phyloP scores from a whole-genome alignment of 2,888 invertebrate species.

The Cylindroiulus punctatus region DNA sequence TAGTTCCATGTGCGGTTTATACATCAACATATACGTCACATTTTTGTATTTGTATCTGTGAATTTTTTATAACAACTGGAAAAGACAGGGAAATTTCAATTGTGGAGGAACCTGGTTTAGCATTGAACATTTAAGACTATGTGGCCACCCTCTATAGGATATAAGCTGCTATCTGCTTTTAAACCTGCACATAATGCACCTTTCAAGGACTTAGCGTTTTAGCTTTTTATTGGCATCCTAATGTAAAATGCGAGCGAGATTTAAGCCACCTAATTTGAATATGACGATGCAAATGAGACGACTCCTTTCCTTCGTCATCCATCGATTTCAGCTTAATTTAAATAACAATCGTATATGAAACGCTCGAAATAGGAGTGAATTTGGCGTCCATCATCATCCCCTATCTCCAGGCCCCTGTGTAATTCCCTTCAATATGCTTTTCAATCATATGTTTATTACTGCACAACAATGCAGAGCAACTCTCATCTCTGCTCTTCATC shows the following conservation, averaged over 20 bases:
- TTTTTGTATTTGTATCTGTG: too few relatives aligned
- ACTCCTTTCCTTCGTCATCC: neutral
- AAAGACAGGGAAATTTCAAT: too few relatives aligned
- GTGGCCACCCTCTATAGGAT: too few relatives aligned
- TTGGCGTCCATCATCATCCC: neutral
- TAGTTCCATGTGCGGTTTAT: too few relatives aligned
- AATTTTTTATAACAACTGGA: too few relatives aligned
- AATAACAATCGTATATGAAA: neutral
- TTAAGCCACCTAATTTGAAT: neutral
- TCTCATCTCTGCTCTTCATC: neutral
- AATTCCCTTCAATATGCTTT: neutral
- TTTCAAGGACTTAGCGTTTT: neutral
- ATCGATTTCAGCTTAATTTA: constrained; percentile 34
- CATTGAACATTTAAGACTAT: too few relatives aligned
- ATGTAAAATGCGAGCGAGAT: neutral
- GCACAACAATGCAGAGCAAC: neutral
- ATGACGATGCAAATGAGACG: constrained; percentile 11
- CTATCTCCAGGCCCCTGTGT: neutral
- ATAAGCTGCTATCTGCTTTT: too few relatives aligned
- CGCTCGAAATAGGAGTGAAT: neutral
- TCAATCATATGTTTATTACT: constrained; percentile 16
- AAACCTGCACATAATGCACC: neutral
- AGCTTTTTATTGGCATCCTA: neutral
- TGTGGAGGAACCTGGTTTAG: too few relatives aligned
- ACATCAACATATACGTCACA: too few relatives aligned